Conservation (phyloP, 2,888 invertebrate genomes). For the Aspidiotus rigidus region DNA sequence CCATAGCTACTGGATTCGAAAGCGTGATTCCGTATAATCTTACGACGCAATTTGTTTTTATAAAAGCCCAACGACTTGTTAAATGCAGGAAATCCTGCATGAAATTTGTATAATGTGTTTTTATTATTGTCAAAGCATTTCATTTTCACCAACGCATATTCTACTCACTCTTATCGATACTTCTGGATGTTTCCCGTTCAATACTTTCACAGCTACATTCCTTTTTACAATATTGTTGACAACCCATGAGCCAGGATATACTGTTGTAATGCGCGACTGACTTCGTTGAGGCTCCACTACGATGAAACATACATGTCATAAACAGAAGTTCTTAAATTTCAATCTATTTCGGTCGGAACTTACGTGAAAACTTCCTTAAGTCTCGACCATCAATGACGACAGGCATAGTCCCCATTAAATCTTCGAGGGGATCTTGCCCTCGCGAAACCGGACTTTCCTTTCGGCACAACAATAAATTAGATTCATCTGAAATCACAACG, state of each 20-base stretch:
- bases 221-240: not conserved
- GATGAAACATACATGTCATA: too few relatives aligned
- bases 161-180: too few relatives aligned
- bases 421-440: constrained; percentile 37
- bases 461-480: constrained; percentile 36
- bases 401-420: constrained; percentile 46
- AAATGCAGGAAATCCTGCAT: constrained; percentile 66
- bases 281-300: too few relatives aligned
- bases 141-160: too few relatives aligned
- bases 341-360: not conserved
- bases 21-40: constrained; percentile 68
- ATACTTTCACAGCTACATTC: not conserved
- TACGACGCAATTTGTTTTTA: constrained; percentile 66
- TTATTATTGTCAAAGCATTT: too few relatives aligned
- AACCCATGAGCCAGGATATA: not conserved
- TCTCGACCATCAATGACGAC: constrained; percentile 60
- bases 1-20: constrained; percentile 66
- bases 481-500: constrained; percentile 36
- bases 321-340: not conserved
- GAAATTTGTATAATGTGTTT: constrained; percentile 28
- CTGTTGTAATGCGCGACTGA: too few relatives aligned
- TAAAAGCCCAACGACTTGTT: constrained; percentile 67
- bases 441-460: constrained; percentile 37
- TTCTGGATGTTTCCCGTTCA: too few relatives aligned
- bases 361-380: constrained; percentile 52